Conservation (phyloP, 2,888 invertebrate species). For the Cylloceria caligata region DNA sequence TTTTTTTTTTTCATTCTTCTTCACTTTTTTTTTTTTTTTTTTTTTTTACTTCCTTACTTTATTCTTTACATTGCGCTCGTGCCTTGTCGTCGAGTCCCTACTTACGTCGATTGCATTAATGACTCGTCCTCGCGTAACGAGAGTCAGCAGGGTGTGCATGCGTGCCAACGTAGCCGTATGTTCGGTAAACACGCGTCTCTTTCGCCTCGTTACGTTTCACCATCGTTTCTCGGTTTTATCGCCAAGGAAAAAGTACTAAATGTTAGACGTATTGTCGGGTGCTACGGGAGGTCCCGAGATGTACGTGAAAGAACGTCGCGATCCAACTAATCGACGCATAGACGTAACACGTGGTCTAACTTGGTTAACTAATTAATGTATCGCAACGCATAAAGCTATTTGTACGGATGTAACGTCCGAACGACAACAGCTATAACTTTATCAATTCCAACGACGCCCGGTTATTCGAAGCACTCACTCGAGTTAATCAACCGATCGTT, state of each 20-base stretch:
- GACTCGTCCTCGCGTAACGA: conserved; percentile 14
- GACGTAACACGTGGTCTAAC: conserved; percentile 33
- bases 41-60: neutral
- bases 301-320: conserved; percentile 49
- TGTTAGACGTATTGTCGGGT: conserved; percentile 5
- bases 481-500: conserved; percentile 60
- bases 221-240: neutral
- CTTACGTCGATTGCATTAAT: conserved; percentile 7
- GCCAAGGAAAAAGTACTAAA: neutral
- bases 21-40: neutral
- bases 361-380: conserved; percentile 50
- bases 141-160: conserved; percentile 47
- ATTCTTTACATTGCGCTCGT: neutral
- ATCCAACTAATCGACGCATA: conserved; percentile 5
- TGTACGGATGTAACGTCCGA: conserved; percentile 10
- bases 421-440: conserved; percentile 30
- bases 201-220: conserved; percentile 65
- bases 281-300: neutral
- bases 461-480: conserved; percentile 47
- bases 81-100: neutral
- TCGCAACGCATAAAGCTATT: neutral
- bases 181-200: conserved; percentile 58
- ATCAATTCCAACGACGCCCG: conserved; percentile 32
- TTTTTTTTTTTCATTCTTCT: neutral
- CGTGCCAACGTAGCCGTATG: conserved; percentile 54